Base-by-base conservation (phyloP, 2,888 invertebrate species). In the Eustalomyia histrio region DNA sequence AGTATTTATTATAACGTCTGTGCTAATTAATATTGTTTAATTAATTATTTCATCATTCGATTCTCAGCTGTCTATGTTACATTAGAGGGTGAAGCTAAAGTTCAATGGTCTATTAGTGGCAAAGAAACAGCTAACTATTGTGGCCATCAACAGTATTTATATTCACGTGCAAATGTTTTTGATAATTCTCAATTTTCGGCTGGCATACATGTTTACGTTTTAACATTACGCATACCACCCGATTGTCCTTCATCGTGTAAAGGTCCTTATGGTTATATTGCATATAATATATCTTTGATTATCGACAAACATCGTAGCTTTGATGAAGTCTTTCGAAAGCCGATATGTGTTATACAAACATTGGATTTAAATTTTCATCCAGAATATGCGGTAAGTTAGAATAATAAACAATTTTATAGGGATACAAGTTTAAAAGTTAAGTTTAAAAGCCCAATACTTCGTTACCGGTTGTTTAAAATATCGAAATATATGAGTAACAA, bases 241-340 rank as follows among this genome's bases (percentile, higher is more conserved):
- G 89, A 94, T 75, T 91, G 96, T 71, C 96, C 96, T 8, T 95
- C 95, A 12, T 95, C 95, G 3, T 96, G 95, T 89, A 94, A 94
- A 87, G 94, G 94, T 2, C 92, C 94, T 85, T 92, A 92, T 90
- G 95, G 97, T 0, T 93, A 93, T 86, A 93, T 97, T 29, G 92
- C 94, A 35, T 97, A 97, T 87, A 94, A 93, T 4, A 92, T 96
- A 9, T 95, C 94, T 87, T 94, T 95, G 18, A 94, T 93, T 4
- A 91, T 97, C 18, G 96, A 97, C 88, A 92, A 95, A 33, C 96
- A 96, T 14, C 96, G 95, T 94, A 95, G 95, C 86, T 95, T 95
- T 89, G 86, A 89, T 76, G 89, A 88, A 82, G 80, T 87, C 55
- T 88, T 88, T 58, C 86, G 87, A 35, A 89, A 89, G 69, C 87